phyloP scores from a whole-genome alignment of 2,113 vertebrate genomes.

The Chlorodrepanis virens region DNA sequence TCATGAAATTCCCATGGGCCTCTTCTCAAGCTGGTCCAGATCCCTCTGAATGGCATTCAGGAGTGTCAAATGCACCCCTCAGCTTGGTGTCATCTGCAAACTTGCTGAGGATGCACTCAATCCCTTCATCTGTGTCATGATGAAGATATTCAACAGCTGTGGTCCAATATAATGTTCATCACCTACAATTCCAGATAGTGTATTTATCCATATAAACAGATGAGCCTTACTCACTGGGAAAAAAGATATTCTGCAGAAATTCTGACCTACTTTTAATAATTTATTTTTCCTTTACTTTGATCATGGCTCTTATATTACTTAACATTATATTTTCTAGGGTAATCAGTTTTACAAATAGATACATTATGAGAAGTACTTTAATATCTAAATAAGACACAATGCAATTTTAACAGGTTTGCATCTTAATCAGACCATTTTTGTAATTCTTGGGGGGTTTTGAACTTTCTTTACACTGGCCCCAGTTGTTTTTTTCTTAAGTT shows the following conservation, averaged over 20 bases:
- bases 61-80: rapidly evolving
- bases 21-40: neutral
- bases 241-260: neutral
- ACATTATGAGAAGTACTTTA: neutral
- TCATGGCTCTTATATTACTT: neutral
- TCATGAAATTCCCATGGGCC: no score
- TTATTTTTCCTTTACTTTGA: neutral
- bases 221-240: neutral
- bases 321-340: neutral
- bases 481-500: neutral
- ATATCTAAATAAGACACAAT: neutral
- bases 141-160: neutral
- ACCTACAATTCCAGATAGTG: neutral
- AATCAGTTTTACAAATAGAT: neutral
- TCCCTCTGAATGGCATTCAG: neutral
- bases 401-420: neutral
- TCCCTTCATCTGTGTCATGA: neutral
- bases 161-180: neutral
- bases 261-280: neutral
- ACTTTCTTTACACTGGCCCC: neutral
- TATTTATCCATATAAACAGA: neutral
- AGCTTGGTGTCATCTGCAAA: neutral
- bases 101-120: neutral
- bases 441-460: neutral
- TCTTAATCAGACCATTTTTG: neutral